These are phyloP conservation scores for Trimorus sp. DNA, from an alignment of 2,888 invertebrate genomes.

Conservation along the genomic window DNA sequence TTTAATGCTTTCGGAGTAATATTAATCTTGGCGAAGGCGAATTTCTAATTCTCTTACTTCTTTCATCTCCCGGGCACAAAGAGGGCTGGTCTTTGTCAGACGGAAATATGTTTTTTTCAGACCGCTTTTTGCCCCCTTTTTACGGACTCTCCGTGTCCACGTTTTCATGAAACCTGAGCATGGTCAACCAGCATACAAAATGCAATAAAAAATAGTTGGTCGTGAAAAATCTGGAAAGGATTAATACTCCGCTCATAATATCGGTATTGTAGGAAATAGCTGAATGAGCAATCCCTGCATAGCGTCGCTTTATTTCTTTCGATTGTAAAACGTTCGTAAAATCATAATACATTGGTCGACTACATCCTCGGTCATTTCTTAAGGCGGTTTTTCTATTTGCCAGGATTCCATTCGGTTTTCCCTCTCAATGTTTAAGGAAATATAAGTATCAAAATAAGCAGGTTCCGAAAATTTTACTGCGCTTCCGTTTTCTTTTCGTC, in stretches of 20 bases:
- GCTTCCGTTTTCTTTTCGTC: slow-evolving; percentile 56
- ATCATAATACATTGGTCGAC: slow-evolving; percentile 67
- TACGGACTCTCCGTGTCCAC: slow-evolving; percentile 10
- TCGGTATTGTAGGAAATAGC: slow-evolving; percentile 33
- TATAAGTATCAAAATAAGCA: slow-evolving; percentile 37
- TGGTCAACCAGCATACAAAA: slow-evolving; percentile 24
- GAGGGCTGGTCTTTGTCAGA: slow-evolving; percentile 73
- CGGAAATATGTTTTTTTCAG: slow-evolving; percentile 36
- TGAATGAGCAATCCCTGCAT: slow-evolving; percentile 53
- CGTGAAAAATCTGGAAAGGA: slow-evolving; percentile 70
- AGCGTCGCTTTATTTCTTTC: slow-evolving; percentile 38
- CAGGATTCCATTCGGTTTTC: slow-evolving; percentile 27
- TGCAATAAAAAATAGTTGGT: slow-evolving; percentile 63
- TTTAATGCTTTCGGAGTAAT: slow-evolving; percentile 57
- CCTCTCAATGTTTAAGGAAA: slow-evolving; percentile 41
- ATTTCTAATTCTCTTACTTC: slow-evolving; percentile 78
- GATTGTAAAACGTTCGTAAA: slow-evolving; percentile 74
- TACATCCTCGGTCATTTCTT: slow-evolving; percentile 48
- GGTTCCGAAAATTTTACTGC: slow-evolving; percentile 41
- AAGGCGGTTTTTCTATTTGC: slow-evolving; percentile 41
- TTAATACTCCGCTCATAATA: slow-evolving; percentile 56
- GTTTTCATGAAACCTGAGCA: slow-evolving; percentile 55
- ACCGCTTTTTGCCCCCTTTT: slow-evolving; percentile 29
- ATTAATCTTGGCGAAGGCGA: slow-evolving; percentile 73
- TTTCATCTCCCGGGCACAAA: slow-evolving; percentile 74